Base-by-base conservation (phyloP, 2,888 invertebrate species). In the Dicranocentrus wangi region DNA sequence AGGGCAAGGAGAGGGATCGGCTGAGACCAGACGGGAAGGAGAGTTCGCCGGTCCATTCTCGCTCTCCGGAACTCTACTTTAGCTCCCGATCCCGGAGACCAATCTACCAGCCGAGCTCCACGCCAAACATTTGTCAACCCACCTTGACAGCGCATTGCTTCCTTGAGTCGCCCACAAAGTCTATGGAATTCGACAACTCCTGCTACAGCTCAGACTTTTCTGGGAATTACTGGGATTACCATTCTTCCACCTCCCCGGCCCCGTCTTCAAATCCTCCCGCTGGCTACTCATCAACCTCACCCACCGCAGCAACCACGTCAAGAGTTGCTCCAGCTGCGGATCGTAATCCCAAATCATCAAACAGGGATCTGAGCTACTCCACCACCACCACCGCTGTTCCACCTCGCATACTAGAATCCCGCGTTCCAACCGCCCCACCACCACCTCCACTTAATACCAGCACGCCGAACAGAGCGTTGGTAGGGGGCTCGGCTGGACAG, bases 81-180 rank as follows among this genome's bases (percentile, higher is more conserved):
- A 85, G 83, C 55, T 86, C 85, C 7, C 63, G 86, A 55, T 85
- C 84, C 10, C 61, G 87, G 43, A 85, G 82, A 70, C 85, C 85
- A 51, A 86, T 87, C 73, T 87, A 87, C 72, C 86, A 87, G 47
- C 87, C 87, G 8, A 85, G 85, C 58, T 83, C 84, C 8, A 86
- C 85, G 5, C 87, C 86, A 42, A 87, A 86, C 75, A 84, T 86
- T 72, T 86, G 86, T 82, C 85, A 86, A 66, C 86, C 86, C 7
- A 87, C 86, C 58, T 82, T 87, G 39, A 86, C 86, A 65, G 85
- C 86, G 7, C 86, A 87, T 75, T 87, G 85, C 68, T 86, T 83
- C 71, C 73, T 86, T 0, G 86, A 86, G 72, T 82, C 84, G 7
- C 85, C 85, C 2, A 84, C 82, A 27, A 86, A 85, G 71, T 84